Conservation (phyloP, 1,140 invertebrate genomes). For the Bombus cullumanus region DNA sequence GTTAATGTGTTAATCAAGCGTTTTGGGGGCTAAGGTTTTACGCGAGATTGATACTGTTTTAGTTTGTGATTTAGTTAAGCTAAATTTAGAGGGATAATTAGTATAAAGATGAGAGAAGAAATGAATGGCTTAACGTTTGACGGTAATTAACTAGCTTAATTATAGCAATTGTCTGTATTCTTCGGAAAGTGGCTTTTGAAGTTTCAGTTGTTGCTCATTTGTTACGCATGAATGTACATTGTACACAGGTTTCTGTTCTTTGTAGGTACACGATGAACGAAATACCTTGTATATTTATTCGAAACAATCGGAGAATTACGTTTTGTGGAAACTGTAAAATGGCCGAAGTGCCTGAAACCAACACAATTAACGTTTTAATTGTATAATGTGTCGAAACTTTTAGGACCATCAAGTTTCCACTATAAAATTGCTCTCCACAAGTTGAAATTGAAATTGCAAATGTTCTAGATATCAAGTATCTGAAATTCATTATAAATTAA, state of each 20-base stretch:
- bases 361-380: background rate
- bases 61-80: background rate
- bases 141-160: background rate
- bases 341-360: too few relatives aligned
- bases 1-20: too few relatives aligned
- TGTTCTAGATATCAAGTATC: background rate
- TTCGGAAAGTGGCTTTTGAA: background rate
- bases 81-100: background rate
- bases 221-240: background rate
- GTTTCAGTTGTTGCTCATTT: background rate
- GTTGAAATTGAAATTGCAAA: background rate
- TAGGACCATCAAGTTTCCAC: too few relatives aligned
- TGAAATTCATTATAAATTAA: constrained; percentile 4
- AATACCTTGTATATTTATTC: background rate
- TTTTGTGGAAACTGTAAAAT: background rate
- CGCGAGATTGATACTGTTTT: background rate
- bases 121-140: too few relatives aligned
- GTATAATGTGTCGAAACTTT: background rate
- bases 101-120: background rate
- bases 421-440: background rate
- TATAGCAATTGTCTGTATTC: background rate
- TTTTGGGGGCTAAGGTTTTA: too few relatives aligned
- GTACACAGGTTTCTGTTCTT: background rate
- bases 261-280: background rate
- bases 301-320: background rate